phyloP scores from a whole-genome alignment of 1,140 invertebrate species.

The Bombus sylvicola region DNA sequence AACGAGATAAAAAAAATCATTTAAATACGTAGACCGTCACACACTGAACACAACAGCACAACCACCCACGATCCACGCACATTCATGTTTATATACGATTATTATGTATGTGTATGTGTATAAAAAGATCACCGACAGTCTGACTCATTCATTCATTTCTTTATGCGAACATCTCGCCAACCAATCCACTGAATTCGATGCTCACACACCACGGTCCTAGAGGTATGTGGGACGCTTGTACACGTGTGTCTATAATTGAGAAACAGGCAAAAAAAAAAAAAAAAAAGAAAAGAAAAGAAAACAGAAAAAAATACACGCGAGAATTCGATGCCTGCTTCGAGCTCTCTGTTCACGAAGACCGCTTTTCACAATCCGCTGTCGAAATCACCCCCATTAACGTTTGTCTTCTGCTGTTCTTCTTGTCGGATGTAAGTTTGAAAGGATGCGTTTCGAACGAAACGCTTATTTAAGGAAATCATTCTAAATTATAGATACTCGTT shows the following conservation, averaged over 20 bases:
- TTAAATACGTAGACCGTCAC: conserved; percentile 67
- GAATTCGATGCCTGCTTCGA: conserved; percentile 43
- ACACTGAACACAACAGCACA: conserved; percentile 77
- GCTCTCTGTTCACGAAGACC: conserved; percentile 54
- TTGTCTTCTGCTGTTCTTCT: neutral
- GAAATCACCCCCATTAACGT: neutral
- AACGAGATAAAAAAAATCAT: neutral
- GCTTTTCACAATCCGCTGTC: conserved; percentile 5
- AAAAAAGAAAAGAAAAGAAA: neutral
- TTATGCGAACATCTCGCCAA: conserved; percentile 41
- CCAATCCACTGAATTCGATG: conserved; percentile 34
- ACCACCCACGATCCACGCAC: conserved; percentile 60
- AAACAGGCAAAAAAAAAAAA: neutral
- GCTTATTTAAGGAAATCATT: neutral
- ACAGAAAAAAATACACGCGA: conserved; percentile 14
- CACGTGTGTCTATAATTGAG: conserved; percentile 61
- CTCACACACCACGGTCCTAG: conserved; percentile 42
- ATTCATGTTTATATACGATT: conserved; percentile 60
- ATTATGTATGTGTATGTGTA: conserved; percentile 54
- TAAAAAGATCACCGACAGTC: conserved; percentile 50
- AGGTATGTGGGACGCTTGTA: conserved; percentile 65
- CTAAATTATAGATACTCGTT: neutral
- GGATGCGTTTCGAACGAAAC: too few relatives aligned
- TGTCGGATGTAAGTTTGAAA: neutral
- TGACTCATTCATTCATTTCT: conserved; percentile 54